phyloP scores from a whole-genome alignment of 2,113 vertebrate species.

The Chionomys nivalis region DNA sequence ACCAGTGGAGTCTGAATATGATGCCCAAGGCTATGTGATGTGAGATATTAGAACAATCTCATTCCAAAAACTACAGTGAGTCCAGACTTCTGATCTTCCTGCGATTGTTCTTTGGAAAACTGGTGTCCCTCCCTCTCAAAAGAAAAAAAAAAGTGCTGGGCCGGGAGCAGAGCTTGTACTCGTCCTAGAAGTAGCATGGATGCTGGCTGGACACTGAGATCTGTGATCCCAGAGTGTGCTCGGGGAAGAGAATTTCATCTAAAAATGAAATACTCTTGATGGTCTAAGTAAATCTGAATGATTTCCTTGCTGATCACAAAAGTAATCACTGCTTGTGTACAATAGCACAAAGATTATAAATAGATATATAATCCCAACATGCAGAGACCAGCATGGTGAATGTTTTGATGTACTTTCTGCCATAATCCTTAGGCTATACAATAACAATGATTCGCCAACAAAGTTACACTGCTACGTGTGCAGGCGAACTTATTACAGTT shows the following conservation, averaged over 20 bases:
- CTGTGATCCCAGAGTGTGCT: background rate
- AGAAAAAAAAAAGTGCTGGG: background rate
- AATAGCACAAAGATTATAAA: constrained; percentile 7
- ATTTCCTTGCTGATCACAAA: constrained; percentile 27
- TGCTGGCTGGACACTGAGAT: background rate
- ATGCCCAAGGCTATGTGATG: background rate
- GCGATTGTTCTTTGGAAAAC: constrained; percentile 41
- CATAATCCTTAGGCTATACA: background rate
- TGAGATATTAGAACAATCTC: background rate
- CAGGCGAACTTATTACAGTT: constrained; percentile 31
- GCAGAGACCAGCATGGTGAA: background rate
- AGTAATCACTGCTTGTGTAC: background rate
- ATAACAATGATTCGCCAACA: background rate
- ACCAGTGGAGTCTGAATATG: constrained; percentile 14
- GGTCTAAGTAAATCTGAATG: background rate
- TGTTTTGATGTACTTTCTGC: constrained; percentile 23
- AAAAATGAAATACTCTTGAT: background rate
- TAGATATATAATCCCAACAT: background rate
- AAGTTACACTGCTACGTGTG: background rate
- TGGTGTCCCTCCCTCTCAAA: background rate
- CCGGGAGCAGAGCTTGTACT: background rate
- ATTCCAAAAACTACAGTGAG: background rate
- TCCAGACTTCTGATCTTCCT: background rate
- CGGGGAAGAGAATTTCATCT: background rate
- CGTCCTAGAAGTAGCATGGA: background rate